Evolutionary conservation across 2,113 vertebrate genomes (phyloP), one percentile per base, ranked within the genome.

Genomic region (Nesogale talazaci): DNA sequence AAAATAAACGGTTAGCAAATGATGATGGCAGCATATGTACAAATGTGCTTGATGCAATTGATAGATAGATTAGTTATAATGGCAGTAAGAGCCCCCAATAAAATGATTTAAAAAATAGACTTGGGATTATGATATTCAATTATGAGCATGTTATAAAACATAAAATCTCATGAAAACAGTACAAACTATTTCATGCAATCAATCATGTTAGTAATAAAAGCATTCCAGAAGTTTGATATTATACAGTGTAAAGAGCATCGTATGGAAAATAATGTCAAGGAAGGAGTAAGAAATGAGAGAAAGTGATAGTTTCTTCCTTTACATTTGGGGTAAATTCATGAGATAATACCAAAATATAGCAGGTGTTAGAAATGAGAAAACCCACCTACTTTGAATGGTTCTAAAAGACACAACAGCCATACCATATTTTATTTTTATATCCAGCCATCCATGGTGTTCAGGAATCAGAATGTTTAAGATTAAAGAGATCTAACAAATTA

Each of bases 391-490:
- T 77, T 80, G 70, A 88, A 77, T 81, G 80, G 14, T 56, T 67
- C 40, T 61, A 80, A 88, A 61, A 83, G n/a, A 88, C 56, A 29
- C 59, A 63, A 10, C 40, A 89, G 67, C 77, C 94, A 20, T 69
- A 52, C 25, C 57, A 6, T 65, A 14, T 72, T 92, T 90, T 36
- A 57, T 89, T 74, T 34, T 46, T 61, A 1, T 76, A 22, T 88
- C 34, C 16, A 91, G 23, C 15, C 67, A 70, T 31, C 25, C 61
- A 36, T 29, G 34, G 31, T 61, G 86, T 61, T 92, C 76, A 87
- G 36, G 29, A 34, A 9, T 77, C 85, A 59, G 22, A 63, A 57
- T 82, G 90, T 77, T 67, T 78, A 31, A 77, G 91, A 91, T 93
- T 86, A 77, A 89, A n/a, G 86, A 89, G 67, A 38, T 86, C 23